These are phyloP conservation scores for Zygaena filipendulae DNA, from an alignment of 2,888 invertebrate genomes.

Conservation along the genomic window DNA sequence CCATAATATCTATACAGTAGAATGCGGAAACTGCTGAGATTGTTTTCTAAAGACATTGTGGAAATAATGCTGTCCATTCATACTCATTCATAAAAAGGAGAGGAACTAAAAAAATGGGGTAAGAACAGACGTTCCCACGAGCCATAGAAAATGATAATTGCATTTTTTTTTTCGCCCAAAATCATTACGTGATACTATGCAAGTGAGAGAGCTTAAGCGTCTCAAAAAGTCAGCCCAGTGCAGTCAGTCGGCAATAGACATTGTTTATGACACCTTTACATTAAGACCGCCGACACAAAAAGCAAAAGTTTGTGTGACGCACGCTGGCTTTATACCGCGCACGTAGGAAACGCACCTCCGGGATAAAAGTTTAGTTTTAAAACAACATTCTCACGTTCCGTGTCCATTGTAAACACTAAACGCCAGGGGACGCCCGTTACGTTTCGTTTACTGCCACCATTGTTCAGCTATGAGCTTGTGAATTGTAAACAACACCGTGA, in stretches of 20 bases:
- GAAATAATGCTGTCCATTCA: too few relatives aligned
- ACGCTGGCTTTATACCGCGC: slow-evolving; percentile 40
- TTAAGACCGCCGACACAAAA: slow-evolving; percentile 43
- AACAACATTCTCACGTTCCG: slow-evolving; percentile 60
- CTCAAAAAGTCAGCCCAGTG: too few relatives aligned
- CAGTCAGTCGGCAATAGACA: slow-evolving; percentile 29
- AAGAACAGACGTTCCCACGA: slow-evolving; percentile 48
- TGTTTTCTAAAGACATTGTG: too few relatives aligned
- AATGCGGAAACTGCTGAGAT: too few relatives aligned
- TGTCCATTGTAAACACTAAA: slow-evolving; percentile 51
- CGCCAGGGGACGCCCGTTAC: slow-evolving; percentile 43
- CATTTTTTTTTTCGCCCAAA: slow-evolving; percentile 46
- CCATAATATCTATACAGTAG: too few relatives aligned
- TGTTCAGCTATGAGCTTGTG: slow-evolving; percentile 52
- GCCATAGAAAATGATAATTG: slow-evolving; percentile 41
- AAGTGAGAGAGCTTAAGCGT: slow-evolving; percentile 47
- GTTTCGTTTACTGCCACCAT: slow-evolving; percentile 50
- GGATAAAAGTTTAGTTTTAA: slow-evolving; percentile 44
- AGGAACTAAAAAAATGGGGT: slow-evolving; percentile 15
- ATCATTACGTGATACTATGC: slow-evolving; percentile 59
- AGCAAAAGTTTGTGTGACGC: slow-evolving; percentile 34
- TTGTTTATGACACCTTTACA: slow-evolving; percentile 56
- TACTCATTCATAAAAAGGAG: slow-evolving; percentile 20
- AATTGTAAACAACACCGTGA: slow-evolving; percentile 46
- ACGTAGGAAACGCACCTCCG: slow-evolving; percentile 39